Percentiles rank a stretch among this genome's conserved stretches.
These are phyloP conservation scores for Gasterosteus aculeatus DNA, from an alignment of 2,113 vertebrate genomes.

Conservation along the genomic window DNA sequence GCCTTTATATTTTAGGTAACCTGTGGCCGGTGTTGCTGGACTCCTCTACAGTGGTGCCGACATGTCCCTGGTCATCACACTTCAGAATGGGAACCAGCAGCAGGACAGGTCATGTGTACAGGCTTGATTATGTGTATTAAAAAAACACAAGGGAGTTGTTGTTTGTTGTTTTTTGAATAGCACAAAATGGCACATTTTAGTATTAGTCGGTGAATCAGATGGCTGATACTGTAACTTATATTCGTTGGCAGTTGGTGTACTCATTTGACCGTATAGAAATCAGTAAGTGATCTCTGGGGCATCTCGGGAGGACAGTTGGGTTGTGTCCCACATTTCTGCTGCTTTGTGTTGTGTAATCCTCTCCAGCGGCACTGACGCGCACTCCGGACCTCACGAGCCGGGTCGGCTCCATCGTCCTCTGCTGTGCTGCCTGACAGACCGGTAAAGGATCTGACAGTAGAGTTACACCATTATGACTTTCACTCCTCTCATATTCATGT, in stretches of 20 bases:
- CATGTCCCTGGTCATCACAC: slow-evolving; percentile 17
- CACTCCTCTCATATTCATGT: slow-evolving; percentile 29
- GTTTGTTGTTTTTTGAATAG: slow-evolving; percentile 7
- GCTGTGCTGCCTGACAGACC: slow-evolving; percentile 24
- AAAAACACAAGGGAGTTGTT: background rate
- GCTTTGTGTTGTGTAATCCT: slow-evolving; percentile 72
- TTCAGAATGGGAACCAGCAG: slow-evolving; percentile 23
- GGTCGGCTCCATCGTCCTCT: slow-evolving; percentile 19
- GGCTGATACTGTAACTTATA: background rate
- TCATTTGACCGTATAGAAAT: slow-evolving; percentile 8
- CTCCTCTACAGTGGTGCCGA: slow-evolving; percentile 28
- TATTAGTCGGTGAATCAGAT: background rate
- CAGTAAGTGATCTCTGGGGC: slow-evolving; percentile 12
- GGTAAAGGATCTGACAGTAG: slow-evolving; percentile 40
- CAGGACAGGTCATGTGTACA: slow-evolving; percentile 72
- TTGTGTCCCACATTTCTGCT: slow-evolving; percentile 73
- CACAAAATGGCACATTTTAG: slow-evolving; percentile 1
- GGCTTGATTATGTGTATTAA: slow-evolving; percentile 15
- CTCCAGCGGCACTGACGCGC: slow-evolving; percentile 66
- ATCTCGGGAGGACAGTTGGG: slow-evolving; percentile 35
- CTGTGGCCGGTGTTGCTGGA: slow-evolving; percentile 15
- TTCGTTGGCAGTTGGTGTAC: background rate
- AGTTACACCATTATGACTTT: slow-evolving; percentile 47
- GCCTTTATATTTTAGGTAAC: slow-evolving; percentile 37
- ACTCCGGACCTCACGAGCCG: slow-evolving; percentile 36